Conservation (phyloP, 2,888 invertebrate species). For the Torymus texanus region DNA sequence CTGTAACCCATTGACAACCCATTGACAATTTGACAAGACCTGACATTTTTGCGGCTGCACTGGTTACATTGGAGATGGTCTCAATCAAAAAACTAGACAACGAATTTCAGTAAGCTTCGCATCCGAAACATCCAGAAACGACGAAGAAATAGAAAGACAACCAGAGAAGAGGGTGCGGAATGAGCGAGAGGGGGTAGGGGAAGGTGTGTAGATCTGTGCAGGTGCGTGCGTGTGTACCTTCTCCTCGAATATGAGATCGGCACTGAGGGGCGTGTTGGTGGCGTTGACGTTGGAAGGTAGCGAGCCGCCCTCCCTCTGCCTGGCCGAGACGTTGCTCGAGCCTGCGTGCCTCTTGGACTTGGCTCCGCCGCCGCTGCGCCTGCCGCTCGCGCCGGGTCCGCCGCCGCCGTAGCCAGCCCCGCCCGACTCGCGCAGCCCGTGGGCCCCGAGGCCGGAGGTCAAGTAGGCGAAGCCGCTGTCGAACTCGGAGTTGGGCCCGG, state of each 20-base stretch:
- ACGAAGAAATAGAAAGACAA: too few species aligned
- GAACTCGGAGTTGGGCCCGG: conserved; percentile 68
- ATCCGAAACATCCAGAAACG: too few species aligned
- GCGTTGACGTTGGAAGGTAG: conserved; percentile 79
- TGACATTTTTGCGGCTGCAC: too few species aligned
- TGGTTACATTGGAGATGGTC: too few species aligned
- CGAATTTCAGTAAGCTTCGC: too few species aligned
- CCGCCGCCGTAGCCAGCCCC: background rate
- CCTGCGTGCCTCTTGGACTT: conserved; percentile 65
- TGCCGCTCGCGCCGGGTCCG: background rate
- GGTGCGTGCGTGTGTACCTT: conserved; percentile 63
- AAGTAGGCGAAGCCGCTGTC: conserved; percentile 71
- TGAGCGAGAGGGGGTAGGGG: conserved; percentile 12
- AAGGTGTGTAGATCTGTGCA: background rate
- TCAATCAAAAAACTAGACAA: too few species aligned
- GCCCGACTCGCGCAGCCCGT: background rate
- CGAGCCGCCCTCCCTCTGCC: conserved; percentile 82
- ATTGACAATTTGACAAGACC: too few species aligned
- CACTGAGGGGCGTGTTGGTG: conserved; percentile 72
- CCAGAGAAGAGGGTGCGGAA: background rate
- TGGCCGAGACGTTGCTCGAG: conserved; percentile 73
- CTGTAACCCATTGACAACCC: too few species aligned
- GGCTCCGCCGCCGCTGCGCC: conserved; percentile 63
- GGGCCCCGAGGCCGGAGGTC: conserved; percentile 62
- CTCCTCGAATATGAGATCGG: conserved; percentile 71